Percentiles rank a stretch among this genome's conserved stretches.
Evolutionary conservation across 2,797 vertebrate species (phyloP).

Genomic region (Intellagama lesueurii): DNA sequence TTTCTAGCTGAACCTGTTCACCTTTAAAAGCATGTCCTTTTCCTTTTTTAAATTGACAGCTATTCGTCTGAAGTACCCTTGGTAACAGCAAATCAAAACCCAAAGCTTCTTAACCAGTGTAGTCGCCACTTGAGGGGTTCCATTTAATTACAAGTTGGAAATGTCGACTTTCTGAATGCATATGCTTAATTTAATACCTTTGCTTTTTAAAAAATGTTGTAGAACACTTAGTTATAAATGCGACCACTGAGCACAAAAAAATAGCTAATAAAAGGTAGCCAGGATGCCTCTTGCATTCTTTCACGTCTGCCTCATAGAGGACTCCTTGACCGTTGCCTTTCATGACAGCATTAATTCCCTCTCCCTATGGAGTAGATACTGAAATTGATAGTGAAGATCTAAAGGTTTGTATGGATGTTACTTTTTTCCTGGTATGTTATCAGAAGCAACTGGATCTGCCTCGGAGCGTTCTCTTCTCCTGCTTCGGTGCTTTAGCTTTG

Average conservation of each 20-base stretch:
- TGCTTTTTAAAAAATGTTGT: not conserved
- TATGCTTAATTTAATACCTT: conserved; percentile 21
- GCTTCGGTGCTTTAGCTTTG: not conserved
- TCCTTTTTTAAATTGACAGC: conserved; percentile 6
- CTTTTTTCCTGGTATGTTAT: not conserved
- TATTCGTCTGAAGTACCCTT: conserved; percentile 20
- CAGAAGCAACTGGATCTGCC: not conserved
- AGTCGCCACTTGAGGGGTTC: conserved; percentile 6
- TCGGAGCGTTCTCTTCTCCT: not conserved
- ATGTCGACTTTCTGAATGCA: not conserved
- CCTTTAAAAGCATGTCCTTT: not conserved
- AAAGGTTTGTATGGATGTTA: not conserved
- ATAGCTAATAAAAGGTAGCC: conserved; percentile 5
- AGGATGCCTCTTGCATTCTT: not conserved
- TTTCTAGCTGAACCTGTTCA: conserved; percentile 17
- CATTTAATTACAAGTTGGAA: conserved; percentile 22
- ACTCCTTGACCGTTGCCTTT: not conserved
- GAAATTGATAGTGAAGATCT: not conserved
- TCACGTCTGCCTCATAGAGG: not conserved
- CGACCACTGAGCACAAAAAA: not conserved
- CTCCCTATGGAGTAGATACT: not conserved
- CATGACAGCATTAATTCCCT: conserved; percentile 8
- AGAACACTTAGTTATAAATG: conserved; percentile 28
- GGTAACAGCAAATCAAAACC: conserved; percentile 15
- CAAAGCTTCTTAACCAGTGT: conserved; percentile 9